Evolutionary conservation across 2,113 vertebrate genomes (phyloP).

Genomic region (Damaliscus lunatus): DNA sequence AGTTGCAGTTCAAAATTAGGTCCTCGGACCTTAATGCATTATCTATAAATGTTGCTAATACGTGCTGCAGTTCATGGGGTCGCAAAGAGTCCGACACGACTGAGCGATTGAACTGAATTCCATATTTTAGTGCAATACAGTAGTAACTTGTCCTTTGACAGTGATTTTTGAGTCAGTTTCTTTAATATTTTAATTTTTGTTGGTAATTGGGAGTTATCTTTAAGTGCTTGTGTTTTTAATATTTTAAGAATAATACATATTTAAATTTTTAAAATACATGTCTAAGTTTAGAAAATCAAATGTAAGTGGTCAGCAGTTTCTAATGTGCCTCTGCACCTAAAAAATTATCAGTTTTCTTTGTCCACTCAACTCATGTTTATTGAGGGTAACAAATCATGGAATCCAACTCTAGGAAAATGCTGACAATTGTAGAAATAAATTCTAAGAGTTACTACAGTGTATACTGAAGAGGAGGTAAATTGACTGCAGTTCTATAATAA

Average conservation of each 20-base stretch:
- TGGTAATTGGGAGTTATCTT: not conserved
- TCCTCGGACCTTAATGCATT: not conserved
- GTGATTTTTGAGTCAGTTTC: not conserved
- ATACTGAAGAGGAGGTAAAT: not conserved
- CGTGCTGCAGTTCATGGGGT: not conserved
- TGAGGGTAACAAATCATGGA: not conserved
- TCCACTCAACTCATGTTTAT: not conserved
- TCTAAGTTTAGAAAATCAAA: not conserved
- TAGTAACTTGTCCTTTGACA: not conserved
- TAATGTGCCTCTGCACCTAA: not conserved
- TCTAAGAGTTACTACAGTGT: not conserved
- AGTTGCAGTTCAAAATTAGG: constrained; percentile 9
- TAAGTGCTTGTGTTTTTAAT: not conserved
- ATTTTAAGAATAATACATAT: not conserved
- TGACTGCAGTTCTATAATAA: not conserved
- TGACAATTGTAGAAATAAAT: not conserved
- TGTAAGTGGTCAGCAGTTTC: not conserved
- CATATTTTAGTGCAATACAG: not conserved
- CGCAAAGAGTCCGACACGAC: not conserved
- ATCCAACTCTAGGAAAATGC: not conserved
- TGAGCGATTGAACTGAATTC: not conserved
- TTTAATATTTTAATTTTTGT: constrained; percentile 14
- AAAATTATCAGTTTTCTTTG: not conserved
- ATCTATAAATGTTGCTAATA: not conserved
- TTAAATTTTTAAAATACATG: not conserved